Percentiles rank a stretch among this genome's conserved stretches.
Evolutionary conservation across 2,888 invertebrate species (phyloP).

Genomic region (Eulithis testata): DNA sequence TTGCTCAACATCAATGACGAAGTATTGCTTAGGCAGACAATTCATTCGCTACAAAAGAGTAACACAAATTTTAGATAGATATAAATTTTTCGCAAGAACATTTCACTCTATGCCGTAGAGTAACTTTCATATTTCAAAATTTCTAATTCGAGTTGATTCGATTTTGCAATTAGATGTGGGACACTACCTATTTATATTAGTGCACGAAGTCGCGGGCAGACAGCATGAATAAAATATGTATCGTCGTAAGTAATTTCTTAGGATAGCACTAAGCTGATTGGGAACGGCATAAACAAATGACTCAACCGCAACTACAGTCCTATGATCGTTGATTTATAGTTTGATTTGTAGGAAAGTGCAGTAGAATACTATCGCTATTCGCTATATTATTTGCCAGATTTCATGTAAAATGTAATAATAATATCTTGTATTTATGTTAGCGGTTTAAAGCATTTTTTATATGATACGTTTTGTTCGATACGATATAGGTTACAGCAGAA

Average conservation of each 20-base stretch:
- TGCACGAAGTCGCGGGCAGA: too few species aligned
- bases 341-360: neutral
- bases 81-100: too few species aligned
- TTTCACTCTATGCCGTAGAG: too few species aligned
- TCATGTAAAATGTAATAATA: neutral
- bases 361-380: neutral
- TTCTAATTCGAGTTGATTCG: too few species aligned
- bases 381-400: neutral
- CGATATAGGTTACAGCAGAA: neutral
- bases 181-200: too few species aligned
- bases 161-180: too few species aligned
- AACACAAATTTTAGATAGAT: too few species aligned
- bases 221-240: neutral
- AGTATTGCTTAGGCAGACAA: neutral
- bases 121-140: too few species aligned
- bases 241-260: neutral
- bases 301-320: neutral
- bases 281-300: slow-evolving; percentile 11
- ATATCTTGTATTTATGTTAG: neutral
- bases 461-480: neutral
- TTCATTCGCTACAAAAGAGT: neutral
- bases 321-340: neutral
- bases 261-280: slow-evolving; percentile 2
- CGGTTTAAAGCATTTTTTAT: neutral
- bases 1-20: slow-evolving; percentile 43